Base-by-base conservation (phyloP, 2,888 invertebrate genomes). In the Flexamia atlantica region DNA sequence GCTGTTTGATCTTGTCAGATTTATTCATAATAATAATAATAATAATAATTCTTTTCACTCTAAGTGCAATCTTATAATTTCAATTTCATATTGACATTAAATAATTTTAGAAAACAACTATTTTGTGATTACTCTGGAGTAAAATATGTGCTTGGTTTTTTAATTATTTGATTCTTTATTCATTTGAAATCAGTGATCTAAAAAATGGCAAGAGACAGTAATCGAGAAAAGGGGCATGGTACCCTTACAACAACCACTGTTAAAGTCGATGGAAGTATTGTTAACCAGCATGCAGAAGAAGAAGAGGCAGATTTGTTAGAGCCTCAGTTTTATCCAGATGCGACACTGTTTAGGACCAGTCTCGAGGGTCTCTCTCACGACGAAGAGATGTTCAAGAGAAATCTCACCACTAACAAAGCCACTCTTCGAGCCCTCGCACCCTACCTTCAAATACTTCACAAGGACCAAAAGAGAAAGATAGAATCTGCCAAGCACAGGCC, bases 321-420 rank as follows among this genome's bases (percentile, higher is more conserved):
- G 36, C 79, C 79, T 12, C 50, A 79, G 23, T 53, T 53, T 36
- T 79, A 79, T 57, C 79, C 79, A 4, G 79, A 79, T n/a, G 50
- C 79, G 10, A 4, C 32, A 30, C 5, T 32, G 17, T 79, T 79
- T 32, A 53, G 57, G 20, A 50, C 32, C 36, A 79, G 79, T 57
- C 79, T 79, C 14, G 40, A 76, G 50, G 28, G 28, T 14, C 12
- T 76, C 1, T 23, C 17, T 25, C 20, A 28, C 3, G 50, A 50
- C 36, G 79, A 79, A n/a, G 36, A 57, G 5, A 20, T 17, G n/a
- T 50, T 79, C 20, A 79, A 36, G 36, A 53, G 20, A 32, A 17
- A 79, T 36, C n/a, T 79, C 5, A 36, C 79, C 3, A 53, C 36
- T 32, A 79, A 79, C 23, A 79, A 79, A 79, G 57, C 53, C 10